These are phyloP conservation scores for Calosoma granatense DNA, from an alignment of 1,140 invertebrate species.

Conservation along the genomic window DNA sequence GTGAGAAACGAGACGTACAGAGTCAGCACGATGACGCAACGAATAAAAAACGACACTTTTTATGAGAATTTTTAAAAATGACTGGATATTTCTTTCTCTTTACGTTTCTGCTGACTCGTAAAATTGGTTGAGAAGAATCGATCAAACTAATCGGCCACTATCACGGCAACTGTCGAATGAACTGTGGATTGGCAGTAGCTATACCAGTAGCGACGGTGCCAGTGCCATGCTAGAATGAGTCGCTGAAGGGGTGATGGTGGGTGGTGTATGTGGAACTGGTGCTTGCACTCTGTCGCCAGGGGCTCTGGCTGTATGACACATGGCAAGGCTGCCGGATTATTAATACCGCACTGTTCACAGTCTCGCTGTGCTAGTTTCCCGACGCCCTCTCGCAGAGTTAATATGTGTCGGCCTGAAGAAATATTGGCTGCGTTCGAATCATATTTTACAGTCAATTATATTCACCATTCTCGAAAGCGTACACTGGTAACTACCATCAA, in stretches of 20 bases:
- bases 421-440: constrained; percentile 26
- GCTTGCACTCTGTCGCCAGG: no score
- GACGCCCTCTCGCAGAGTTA: constrained; percentile 19
- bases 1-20: neutral
- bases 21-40: neutral
- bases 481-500: no score
- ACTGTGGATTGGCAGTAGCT: neutral
- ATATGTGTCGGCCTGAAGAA: constrained; percentile 25
- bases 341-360: constrained; percentile 20
- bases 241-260: no score
- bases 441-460: constrained; percentile 27
- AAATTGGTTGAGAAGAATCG: constrained; percentile 2
- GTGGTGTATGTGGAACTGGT: no score
- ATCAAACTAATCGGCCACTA: constrained; percentile 6
- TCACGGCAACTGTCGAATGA: neutral
- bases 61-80: neutral
- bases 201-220: neutral
- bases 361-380: constrained; percentile 17
- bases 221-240: no score
- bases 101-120: constrained; percentile 3
- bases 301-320: constrained; percentile 8
- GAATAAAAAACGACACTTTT: neutral
- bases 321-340: constrained; percentile 17
- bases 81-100: neutral
- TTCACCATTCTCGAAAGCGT: constrained; percentile 14